Conservation (phyloP, 2,113 vertebrate species). For the Acanthisitta chloris region DNA sequence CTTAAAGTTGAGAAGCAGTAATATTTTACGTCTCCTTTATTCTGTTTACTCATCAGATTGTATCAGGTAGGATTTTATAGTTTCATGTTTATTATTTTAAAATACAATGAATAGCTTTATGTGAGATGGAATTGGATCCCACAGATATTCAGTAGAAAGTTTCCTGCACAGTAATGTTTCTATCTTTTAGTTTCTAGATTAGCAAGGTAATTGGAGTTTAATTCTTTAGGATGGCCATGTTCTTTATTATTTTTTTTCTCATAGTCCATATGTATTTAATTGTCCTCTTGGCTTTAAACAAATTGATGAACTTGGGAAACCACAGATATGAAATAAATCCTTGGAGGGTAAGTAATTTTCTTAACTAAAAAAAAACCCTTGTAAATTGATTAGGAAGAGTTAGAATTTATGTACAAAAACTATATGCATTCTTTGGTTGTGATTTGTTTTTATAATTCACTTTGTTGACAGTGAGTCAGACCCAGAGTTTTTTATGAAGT, state of each 20-base stretch:
- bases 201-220: background rate
- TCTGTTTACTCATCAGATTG: background rate
- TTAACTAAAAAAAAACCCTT: background rate
- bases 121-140: background rate
- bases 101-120: background rate
- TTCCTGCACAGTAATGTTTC: background rate
- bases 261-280: background rate
- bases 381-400: background rate
- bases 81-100: background rate
- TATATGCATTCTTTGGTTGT: background rate
- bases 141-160: background rate
- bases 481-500: background rate
- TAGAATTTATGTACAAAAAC: background rate
- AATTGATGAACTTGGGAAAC: background rate
- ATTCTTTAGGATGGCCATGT: background rate
- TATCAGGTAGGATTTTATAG: background rate
- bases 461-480: background rate
- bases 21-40: background rate
- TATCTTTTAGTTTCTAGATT: rapidly evolving
- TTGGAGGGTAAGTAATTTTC: background rate
- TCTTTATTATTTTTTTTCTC: background rate
- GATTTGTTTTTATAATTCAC: background rate
- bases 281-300: background rate
- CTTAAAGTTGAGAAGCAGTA: background rate
- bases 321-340: background rate